phyloP scores from a whole-genome alignment of 1,140 invertebrate genomes.

The Drosophila obscura region DNA sequence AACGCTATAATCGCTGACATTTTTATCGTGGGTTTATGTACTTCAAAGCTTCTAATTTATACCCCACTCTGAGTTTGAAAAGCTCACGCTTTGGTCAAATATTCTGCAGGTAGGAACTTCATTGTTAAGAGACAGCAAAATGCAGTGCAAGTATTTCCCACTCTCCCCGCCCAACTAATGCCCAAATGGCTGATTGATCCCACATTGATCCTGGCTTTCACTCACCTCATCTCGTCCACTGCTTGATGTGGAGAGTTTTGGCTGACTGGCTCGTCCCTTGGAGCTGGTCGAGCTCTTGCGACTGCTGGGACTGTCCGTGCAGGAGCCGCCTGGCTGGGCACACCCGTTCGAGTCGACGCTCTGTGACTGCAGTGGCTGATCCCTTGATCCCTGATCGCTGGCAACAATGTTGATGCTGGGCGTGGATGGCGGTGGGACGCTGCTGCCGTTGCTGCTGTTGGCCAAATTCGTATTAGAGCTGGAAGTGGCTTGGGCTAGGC shows the following conservation, averaged over 20 bases:
- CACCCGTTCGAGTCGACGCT: constrained; percentile 59
- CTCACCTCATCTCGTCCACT: constrained; percentile 73
- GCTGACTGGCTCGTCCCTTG: constrained; percentile 54
- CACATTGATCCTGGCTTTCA: not conserved
- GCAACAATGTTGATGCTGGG: constrained; percentile 60
- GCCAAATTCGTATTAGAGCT: constrained; percentile 23
- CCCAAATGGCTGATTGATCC: not conserved
- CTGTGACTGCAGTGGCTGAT: constrained; percentile 35
- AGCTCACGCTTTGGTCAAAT: too few species aligned
- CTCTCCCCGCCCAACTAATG: too few species aligned
- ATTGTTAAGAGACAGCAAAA: too few species aligned
- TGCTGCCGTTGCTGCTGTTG: constrained; percentile 4
- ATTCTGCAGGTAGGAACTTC: too few species aligned
- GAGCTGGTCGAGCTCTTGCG: constrained; percentile 71
- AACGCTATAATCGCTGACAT: too few species aligned
- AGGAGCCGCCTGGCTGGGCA: constrained; percentile 14
- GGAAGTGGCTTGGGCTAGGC: constrained; percentile 37
- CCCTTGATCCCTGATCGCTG: constrained; percentile 24
- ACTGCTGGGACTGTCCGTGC: constrained; percentile 62
- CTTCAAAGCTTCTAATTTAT: not conserved
- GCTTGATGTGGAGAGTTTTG: constrained; percentile 71
- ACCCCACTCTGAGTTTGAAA: too few species aligned
- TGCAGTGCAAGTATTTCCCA: too few species aligned
- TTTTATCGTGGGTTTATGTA: not conserved
- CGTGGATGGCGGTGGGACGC: constrained; percentile 13